Conservation (phyloP, 2,888 invertebrate genomes). For the Philaethria dido region DNA sequence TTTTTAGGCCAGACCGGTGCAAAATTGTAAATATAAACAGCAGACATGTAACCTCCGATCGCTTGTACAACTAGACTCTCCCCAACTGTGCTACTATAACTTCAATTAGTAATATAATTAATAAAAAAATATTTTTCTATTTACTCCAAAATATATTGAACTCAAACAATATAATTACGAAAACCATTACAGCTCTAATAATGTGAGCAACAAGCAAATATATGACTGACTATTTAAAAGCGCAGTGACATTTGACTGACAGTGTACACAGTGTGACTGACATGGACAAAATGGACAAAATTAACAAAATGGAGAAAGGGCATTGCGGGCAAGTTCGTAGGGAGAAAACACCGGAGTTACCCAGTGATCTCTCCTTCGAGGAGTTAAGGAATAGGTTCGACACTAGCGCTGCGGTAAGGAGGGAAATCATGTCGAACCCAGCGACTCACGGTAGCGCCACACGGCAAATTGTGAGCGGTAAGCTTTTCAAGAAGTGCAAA, state of each 20-base stretch:
- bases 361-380: constrained; percentile 71
- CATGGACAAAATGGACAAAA: constrained; percentile 49
- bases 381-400: constrained; percentile 76
- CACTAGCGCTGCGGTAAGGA: constrained; percentile 69
- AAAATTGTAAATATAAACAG: too few species aligned
- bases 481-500: constrained; percentile 91
- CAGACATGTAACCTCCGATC: too few species aligned
- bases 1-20: too few species aligned
- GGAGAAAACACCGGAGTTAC: constrained; percentile 61
- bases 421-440: constrained; percentile 74
- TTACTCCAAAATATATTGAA: neutral
- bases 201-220: constrained; percentile 12
- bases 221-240: too few species aligned
- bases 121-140: neutral
- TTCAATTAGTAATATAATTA: too few species aligned
- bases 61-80: too few species aligned
- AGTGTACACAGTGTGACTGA: constrained; percentile 33
- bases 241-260: constrained; percentile 30
- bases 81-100: too few species aligned
- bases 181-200: constrained; percentile 15
- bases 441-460: constrained; percentile 79
- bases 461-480: constrained; percentile 80
- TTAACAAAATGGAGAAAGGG: constrained; percentile 50
- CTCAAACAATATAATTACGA: constrained; percentile 4
- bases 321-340: constrained; percentile 68